Base-by-base conservation (phyloP, 2,888 invertebrate genomes). In the Cosmorhoe ocellata region DNA sequence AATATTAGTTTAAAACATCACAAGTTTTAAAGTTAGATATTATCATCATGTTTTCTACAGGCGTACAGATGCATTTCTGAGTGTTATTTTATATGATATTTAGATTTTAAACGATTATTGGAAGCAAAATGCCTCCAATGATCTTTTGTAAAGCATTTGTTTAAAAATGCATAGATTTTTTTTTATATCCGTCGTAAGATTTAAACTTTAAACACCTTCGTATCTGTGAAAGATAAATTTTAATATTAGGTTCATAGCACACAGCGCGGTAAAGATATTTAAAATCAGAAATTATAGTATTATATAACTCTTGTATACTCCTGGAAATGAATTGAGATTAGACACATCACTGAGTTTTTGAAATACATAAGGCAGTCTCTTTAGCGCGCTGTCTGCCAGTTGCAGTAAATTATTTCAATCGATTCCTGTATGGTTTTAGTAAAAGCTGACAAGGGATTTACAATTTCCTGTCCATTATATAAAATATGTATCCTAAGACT, bases 131-230 rank as follows among this genome's bases (percentile, higher is more conserved):
- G 69, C 66, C 73, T 65, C 71, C 71, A 69, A 78, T 82, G 66
- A 71, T 71, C 60, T 70, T 70, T 71, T 67, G 72, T 68, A 75
- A 47, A 79, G 84, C 84, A 86, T 86, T 85, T 86, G 84, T 86
- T 86, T 83, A 84, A 85, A 72, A 86, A 84, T 86, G 84, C 84
- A 78, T 77, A 77, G 71, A 77, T 66, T 70, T 68, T 75, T 75
- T 74, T 42, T 34, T 10, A 41, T 38, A 34, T 27, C 12, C 36
- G 9, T 44, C 33, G 18, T 24, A 31, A n/a, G n/a, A 5, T 7
- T 1, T 7, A 24, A 18, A 18, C 2, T 3, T 18, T 24, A 24
- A 24, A 24, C 24, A 24, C 18, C 18, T 18, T 2, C 18, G 5
- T 18, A 18, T 24, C 1, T 9, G 10, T 34, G 13, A 44, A 34